Base-by-base conservation (phyloP, 1,140 invertebrate species). In the Camponotus floridanus region DNA sequence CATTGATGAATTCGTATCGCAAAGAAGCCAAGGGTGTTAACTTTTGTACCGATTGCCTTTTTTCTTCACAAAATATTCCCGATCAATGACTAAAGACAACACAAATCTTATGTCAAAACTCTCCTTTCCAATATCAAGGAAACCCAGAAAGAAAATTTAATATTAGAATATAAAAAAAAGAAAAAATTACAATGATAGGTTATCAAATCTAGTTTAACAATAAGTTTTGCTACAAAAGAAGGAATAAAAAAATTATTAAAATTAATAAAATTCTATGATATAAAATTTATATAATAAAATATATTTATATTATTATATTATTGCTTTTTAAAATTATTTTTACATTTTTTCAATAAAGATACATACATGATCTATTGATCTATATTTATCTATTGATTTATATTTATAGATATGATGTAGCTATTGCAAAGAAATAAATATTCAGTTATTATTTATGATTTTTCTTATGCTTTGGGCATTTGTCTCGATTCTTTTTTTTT, bases 1-100 rank as follows among this genome's bases (percentile, higher is more conserved):
- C 74, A 48, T 21, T 87, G 73, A 87, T 62, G 73, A 81, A 88
- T 81, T 76, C 57, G 42, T 13, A 42, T 45, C 31, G 21, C 71
- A 45, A 76, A 76, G 13, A 85, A 65, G 33, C 36, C 51, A 26
- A 15, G 71, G 26, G 18, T 39, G 36, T 80, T 64, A 80, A 64
- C 13, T 48, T 80, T 80, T 80, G 33, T 15, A 3, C 13, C 48
- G 18, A 70, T 15, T 36, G 26, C 61, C 71, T 81, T 71, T 81
- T 61, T 71, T 71, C 48, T 45, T 18, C 6, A n/a, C 31, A 36
- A 81, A 81, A 61, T 81, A 71, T 81, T 79, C 55, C 9, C 51
- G 51, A 42, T 9, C 55, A 79, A 45, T 67, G 26, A 11, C 13
- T 57, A 39, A 39, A 36, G n/a, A 13, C 15, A 67, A 31, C 18